A percentile compares a stretch with the other conserved stretches of the same genome.
These are phyloP conservation scores for Myioborus miniatus DNA, from an alignment of 2,797 vertebrate species.

Conservation along the genomic window DNA sequence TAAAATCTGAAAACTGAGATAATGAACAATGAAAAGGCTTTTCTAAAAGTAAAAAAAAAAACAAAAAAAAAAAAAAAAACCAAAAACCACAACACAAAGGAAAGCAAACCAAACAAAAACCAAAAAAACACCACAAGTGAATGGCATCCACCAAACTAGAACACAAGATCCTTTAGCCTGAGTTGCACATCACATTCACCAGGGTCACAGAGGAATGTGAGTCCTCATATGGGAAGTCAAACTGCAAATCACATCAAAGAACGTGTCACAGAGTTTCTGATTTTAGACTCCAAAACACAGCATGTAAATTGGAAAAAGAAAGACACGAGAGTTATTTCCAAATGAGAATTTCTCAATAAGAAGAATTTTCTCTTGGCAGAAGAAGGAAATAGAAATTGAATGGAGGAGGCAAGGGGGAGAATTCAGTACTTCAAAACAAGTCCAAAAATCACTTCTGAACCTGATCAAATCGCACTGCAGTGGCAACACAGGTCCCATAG, in stretches of 20 bases:
- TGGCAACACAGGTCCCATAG: neutral
- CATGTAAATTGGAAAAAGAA: neutral
- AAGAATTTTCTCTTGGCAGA: neutral
- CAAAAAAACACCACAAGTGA: neutral
- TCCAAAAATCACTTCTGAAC: neutral
- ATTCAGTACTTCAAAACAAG: neutral
- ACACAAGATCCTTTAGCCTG: neutral
- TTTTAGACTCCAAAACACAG: neutral
- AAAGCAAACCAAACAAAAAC: accelerated
- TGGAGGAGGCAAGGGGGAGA: neutral
- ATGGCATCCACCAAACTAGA: neutral
- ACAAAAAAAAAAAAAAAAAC: accelerated
- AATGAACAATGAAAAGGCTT: neutral
- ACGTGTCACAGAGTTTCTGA: neutral
- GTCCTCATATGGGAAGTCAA: neutral
- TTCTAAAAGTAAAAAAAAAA: neutral
- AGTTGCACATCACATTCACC: neutral
- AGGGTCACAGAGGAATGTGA: neutral
- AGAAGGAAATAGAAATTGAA: neutral
- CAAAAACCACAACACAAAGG: accelerated
- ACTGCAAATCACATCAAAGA: neutral
- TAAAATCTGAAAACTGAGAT: neutral
- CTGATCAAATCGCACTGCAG: neutral
- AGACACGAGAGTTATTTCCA: neutral
- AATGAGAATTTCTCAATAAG: neutral